Evolutionary conservation across 2,888 invertebrate species (phyloP).

Genomic region (Plebejus anna): DNA sequence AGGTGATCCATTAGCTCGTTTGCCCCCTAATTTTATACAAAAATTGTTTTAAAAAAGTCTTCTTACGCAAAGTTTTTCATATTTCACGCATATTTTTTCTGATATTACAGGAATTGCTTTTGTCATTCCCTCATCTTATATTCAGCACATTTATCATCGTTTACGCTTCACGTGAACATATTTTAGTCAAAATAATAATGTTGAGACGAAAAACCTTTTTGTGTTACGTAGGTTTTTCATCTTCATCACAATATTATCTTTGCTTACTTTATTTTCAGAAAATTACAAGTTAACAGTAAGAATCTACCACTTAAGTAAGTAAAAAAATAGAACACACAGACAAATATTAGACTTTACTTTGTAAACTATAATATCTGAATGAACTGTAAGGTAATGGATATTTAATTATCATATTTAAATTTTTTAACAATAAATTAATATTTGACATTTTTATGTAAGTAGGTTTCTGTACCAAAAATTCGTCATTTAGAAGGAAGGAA

Average conservation of each 20-base stretch:
- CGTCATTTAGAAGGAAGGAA: conserved; percentile 13
- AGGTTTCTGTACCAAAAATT: background rate
- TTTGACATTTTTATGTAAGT: background rate
- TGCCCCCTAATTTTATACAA: too few species aligned
- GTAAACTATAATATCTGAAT: too few species aligned
- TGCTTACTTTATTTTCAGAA: background rate
- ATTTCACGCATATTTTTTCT: background rate
- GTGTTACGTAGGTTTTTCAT: background rate
- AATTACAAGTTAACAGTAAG: too few species aligned
- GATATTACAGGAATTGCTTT: background rate
- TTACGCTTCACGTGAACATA: conserved; percentile 4
- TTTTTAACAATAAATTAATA: background rate
- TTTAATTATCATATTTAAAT: too few species aligned
- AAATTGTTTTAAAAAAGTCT: background rate
- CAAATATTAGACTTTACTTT: too few species aligned
- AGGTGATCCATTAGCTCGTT: too few species aligned
- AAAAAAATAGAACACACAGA: too few species aligned
- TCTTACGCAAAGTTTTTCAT: background rate
- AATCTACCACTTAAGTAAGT: too few species aligned
- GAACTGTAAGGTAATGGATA: too few species aligned
- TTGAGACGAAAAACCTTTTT: background rate
- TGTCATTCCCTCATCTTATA: conserved; percentile 4
- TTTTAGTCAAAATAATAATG: conserved; percentile 4
- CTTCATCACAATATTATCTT: background rate
- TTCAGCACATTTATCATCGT: conserved; percentile 6